Percentiles rank a stretch among this genome's conserved stretches.
phyloP scores from a whole-genome alignment of 2,888 invertebrate genomes.

The Allophyes oxyacanthae region DNA sequence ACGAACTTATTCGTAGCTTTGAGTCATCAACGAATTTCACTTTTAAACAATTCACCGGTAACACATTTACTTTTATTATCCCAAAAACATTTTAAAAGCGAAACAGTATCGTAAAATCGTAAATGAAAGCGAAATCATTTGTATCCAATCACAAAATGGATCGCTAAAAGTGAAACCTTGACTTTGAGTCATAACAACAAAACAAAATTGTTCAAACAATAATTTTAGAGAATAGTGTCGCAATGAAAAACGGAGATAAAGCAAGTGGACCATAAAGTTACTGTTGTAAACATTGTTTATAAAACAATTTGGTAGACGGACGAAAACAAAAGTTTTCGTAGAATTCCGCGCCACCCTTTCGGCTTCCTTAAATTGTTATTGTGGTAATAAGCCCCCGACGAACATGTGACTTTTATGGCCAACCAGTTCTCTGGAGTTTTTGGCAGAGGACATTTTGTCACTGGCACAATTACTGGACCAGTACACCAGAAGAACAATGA shows the following conservation, averaged over 20 bases:
- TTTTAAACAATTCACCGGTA: constrained; percentile 44
- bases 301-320: constrained; percentile 84
- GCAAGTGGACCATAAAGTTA: constrained; percentile 85
- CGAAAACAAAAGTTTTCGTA: constrained; percentile 84
- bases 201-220: constrained; percentile 75
- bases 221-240: constrained; percentile 77
- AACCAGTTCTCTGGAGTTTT: constrained; percentile 82
- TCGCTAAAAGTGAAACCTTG: constrained; percentile 75
- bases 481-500: constrained; percentile 70
- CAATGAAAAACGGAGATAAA: constrained; percentile 78
- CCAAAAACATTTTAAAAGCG: constrained; percentile 61
- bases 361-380: constrained; percentile 88
- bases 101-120: constrained; percentile 61
- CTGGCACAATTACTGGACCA: constrained; percentile 77
- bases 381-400: constrained; percentile 83
- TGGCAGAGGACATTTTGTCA: constrained; percentile 80
- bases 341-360: constrained; percentile 85
- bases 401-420: constrained; percentile 87
- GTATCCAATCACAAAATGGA: constrained; percentile 65
- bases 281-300: constrained; percentile 87
- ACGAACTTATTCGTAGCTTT: constrained; percentile 25
- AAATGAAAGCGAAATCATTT: constrained; percentile 77
- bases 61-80: constrained; percentile 49
- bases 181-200: constrained; percentile 66
- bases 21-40: constrained; percentile 52